A percentile compares a stretch with the other conserved stretches of the same genome.
These are phyloP conservation scores for Cynopterus sphinx DNA, from an alignment of 2,797 vertebrate species.

Conservation along the genomic window DNA sequence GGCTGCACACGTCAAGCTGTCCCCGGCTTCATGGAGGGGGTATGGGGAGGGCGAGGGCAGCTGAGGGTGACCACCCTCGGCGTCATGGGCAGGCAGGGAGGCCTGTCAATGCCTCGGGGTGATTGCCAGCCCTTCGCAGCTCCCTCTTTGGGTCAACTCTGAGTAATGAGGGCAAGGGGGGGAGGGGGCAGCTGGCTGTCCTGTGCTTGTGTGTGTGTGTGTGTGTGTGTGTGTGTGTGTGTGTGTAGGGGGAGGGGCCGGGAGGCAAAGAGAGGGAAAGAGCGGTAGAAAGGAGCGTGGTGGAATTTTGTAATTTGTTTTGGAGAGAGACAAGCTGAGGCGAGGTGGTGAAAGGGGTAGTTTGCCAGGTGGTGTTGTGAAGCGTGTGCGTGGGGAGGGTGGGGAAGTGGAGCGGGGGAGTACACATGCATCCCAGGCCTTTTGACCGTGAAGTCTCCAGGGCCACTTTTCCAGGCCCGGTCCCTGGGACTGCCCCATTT, in stretches of 20 bases:
- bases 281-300: background rate
- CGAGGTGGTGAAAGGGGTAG: background rate
- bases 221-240: background rate
- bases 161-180: slow-evolving; percentile 5
- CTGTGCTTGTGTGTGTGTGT: background rate
- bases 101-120: slow-evolving; percentile 42
- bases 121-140: background rate
- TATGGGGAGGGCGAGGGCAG: background rate
- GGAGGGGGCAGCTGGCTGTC: background rate
- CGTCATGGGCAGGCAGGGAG: background rate
- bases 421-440: background rate
- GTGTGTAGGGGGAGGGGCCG: background rate
- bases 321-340: slow-evolving; percentile 32
- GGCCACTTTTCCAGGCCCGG: background rate
- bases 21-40: slow-evolving; percentile 30
- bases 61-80: slow-evolving; percentile 54
- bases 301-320: background rate
- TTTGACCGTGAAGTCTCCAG: background rate
- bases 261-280: background rate
- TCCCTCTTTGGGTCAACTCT: slow-evolving; percentile 38
- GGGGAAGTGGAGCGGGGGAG: background rate
- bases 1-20: slow-evolving; percentile 68
- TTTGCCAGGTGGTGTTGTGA: slow-evolving; percentile 46
- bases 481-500: background rate
- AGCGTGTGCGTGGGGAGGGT: background rate